Base-by-base conservation (phyloP, 2,888 invertebrate genomes). In the Drosophila borborema region DNA sequence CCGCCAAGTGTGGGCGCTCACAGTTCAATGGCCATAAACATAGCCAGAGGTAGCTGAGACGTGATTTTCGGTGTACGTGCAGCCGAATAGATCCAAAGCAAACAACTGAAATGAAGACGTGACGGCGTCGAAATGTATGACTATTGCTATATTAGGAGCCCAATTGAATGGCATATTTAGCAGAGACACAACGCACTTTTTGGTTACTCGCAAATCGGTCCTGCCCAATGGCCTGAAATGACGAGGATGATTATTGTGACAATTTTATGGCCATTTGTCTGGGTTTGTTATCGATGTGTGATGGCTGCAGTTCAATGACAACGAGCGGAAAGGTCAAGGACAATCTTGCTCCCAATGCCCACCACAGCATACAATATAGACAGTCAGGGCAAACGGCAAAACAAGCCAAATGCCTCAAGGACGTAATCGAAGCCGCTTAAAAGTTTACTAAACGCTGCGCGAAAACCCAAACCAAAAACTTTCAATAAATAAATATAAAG, bases 231-330 rank as follows among this genome's bases (percentile, higher is more conserved):
- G 84, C 73, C 73, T 72, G 86, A 80, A 72, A 71, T 78, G 74
- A 68, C 67, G 53, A 61, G 66, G 77, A 67, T 67, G 86, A 84
- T 78, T 80, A 86, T 74, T 71, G 66, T 66, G 78, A 73, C 70
- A 20, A 67, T 82, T 84, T 89, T 74, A 87, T 66, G 79, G 73
- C 86, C 76, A 82, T 77, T 89, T 87, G 90, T 89, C 82, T 89
- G 78, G 69, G 28, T 65, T 63, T 66, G 55, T 36, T 43, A 28
- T 64, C 34, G 16, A 58, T 49, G 56, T 10, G 23, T 7, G 7
- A 41, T 18, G 38, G 38, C 61, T 78, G 76, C 83, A 78, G 72
- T 72, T 75, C 70, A 86, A 72, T 68, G 76, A 60, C 72, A 61
- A 54, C 38, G 63, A 59, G 8, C 18, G 16, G 53, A 40, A 45